These are phyloP conservation scores for Cuculus canorus DNA, from an alignment of 2,797 vertebrate species.

Conservation along the genomic window DNA sequence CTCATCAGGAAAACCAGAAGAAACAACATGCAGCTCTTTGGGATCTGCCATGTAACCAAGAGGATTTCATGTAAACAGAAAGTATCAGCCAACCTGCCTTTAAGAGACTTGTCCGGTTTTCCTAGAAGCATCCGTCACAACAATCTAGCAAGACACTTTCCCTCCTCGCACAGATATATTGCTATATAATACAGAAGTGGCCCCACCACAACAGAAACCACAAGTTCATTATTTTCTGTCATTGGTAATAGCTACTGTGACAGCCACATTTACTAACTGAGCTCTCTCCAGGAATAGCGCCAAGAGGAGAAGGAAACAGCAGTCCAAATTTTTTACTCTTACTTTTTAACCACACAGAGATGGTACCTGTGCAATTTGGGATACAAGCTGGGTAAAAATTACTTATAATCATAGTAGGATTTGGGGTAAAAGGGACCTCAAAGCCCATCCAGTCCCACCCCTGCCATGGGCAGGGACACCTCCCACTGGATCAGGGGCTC, in stretches of 20 bases:
- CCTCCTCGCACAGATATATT: neutral
- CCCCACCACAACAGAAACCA: slow-evolving; percentile 38
- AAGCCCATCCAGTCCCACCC: too few species aligned
- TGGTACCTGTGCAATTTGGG: neutral
- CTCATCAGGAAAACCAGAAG: neutral
- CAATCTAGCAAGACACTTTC: neutral
- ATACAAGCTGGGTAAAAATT: neutral
- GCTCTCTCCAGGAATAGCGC: slow-evolving; percentile 5
- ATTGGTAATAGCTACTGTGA: slow-evolving; percentile 24
- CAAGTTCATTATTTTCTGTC: slow-evolving; percentile 55
- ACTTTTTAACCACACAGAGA: neutral
- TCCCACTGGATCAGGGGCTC: too few species aligned
- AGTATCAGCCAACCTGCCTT: neutral
- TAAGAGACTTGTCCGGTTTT: neutral
- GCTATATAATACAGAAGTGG: neutral
- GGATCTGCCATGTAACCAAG: neutral
- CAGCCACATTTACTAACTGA: slow-evolving; percentile 25
- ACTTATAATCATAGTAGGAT: neutral
- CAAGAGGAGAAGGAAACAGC: slow-evolving; percentile 17
- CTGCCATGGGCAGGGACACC: too few species aligned
- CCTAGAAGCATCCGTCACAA: neutral
- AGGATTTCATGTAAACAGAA: neutral
- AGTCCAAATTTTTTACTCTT: neutral
- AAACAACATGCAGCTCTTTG: neutral
- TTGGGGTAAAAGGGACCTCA: too few species aligned